phyloP scores from a whole-genome alignment of 2,888 invertebrate species.

The Oscheius sp. region DNA sequence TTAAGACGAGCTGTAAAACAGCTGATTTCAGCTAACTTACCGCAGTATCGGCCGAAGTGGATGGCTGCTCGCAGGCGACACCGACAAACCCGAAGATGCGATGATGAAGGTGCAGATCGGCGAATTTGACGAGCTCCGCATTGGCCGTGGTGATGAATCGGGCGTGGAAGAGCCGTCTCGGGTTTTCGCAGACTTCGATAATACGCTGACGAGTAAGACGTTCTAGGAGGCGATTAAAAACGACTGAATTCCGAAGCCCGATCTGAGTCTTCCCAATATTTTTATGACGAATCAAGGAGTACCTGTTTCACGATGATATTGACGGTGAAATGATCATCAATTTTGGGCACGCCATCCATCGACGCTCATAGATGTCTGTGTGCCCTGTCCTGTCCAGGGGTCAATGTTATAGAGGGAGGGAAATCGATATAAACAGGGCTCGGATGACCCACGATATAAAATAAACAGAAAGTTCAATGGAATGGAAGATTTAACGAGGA shows the following conservation, averaged over 20 bases:
- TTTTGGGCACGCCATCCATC: constrained; percentile 35
- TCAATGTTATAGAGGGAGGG: neutral
- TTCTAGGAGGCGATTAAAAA: constrained; percentile 58
- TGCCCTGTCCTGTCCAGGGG: neutral
- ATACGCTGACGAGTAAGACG: constrained; percentile 54
- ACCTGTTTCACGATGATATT: constrained; percentile 38
- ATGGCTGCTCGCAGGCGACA: constrained; percentile 53
- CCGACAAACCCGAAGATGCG: constrained; percentile 68
- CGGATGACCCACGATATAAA: neutral
- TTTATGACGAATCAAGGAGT: neutral
- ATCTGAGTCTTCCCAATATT: constrained; percentile 16
- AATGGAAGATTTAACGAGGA: too few species aligned
- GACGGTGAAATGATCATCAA: constrained; percentile 36
- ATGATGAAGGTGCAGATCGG: constrained; percentile 68
- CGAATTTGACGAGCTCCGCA: constrained; percentile 57
- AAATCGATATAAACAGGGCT: constrained; percentile 6
- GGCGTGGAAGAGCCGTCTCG: constrained; percentile 62
- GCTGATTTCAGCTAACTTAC: neutral
- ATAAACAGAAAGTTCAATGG: too few species aligned
- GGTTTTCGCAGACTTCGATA: constrained; percentile 65
- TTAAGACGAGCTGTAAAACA: too few species aligned
- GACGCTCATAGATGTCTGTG: constrained; percentile 2
- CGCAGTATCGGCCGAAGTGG: constrained; percentile 30
- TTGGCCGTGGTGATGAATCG: constrained; percentile 61
- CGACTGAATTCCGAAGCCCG: constrained; percentile 27